Evolutionary conservation across 35 echinoderm and acorn worm species (phyloP), one percentile per base, ranked within the genome.

Genomic region (Chiridota heheva): DNA sequence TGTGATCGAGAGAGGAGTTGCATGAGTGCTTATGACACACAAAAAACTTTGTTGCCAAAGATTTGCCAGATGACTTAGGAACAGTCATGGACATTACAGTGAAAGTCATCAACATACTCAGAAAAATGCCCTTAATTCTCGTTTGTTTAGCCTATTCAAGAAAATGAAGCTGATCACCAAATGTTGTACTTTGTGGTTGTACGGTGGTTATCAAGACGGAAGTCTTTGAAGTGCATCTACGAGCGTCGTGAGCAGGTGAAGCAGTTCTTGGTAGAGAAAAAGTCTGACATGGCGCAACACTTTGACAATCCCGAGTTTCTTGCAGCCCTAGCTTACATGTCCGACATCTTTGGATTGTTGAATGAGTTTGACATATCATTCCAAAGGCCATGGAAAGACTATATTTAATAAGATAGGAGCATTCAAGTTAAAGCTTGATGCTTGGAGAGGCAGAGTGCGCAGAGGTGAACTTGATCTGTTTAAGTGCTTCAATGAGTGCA

Each of bases 181-280:
- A 77, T 59, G 51, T 41, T 77, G 33, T 77, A 77, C 32, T 77
- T 77, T 36, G 73, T 49, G 24, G 51, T 49, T 2, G 73, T 57
- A 12, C 36, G 73, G 43, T 77, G 73, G 73, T 13, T 77, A 31
- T 77, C 73, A 58, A 77, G 73, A 58, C 45, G 73, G 2, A 35
- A 31, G 16, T 44, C 44, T 31, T 41, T 77, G 15, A 29, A 59
- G 36, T 4, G 73, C 35, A 31, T 77, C 13, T 77, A 41, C 34
- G 2, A 77, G 30, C 73, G 53, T 77, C 44, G 73, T 77, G 73
- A 77, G 36, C 41, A 77, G 35, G 73, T 77, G 1, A 13, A 29
- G 1, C 3, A 31, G 27, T 77, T 77, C 43, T 41, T 77, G 6
- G 33, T 57, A 4, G 73, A 77, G 73, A 59, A 53, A 7, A 77